These are phyloP conservation scores for Phymatocera aterrima DNA, from an alignment of 2,888 invertebrate genomes.

Conservation along the genomic window DNA sequence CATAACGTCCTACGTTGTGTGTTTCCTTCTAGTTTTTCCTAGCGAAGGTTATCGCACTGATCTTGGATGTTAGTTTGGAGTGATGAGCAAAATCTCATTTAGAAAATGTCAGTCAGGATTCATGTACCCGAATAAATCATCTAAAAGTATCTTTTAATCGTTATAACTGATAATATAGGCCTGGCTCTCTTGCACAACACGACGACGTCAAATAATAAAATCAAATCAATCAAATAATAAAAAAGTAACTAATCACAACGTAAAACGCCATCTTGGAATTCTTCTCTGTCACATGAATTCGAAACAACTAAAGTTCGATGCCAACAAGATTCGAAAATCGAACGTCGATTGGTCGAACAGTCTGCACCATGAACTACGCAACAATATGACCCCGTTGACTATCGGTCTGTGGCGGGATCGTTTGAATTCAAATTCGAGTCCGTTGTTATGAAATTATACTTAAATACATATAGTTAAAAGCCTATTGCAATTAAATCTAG, in stretches of 20 bases:
- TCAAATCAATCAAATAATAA: not conserved
- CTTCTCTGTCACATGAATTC: not conserved
- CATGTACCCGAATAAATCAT: not conserved
- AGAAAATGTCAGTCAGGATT: not conserved
- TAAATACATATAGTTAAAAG: no score
- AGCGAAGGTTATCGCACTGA: not conserved
- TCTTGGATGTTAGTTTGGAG: not conserved
- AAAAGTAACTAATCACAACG: slow-evolving; percentile 26
- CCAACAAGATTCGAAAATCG: slow-evolving; percentile 11
- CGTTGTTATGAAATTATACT: no score
- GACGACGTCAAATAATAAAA: not conserved
- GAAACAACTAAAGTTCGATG: not conserved
- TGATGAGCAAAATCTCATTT: not conserved
- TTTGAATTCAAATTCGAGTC: no score
- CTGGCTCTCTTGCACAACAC: not conserved
- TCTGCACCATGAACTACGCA: no score
- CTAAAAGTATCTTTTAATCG: not conserved
- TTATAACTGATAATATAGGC: no score
- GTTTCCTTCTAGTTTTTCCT: no score
- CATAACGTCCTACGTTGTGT: slow-evolving; percentile 26
- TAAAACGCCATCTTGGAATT: not conserved
- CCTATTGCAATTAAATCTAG: no score
- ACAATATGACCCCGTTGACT: no score
- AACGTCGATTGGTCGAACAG: no score
- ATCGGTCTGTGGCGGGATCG: no score